A percentile compares a stretch with the other conserved stretches of the same genome.
Conservation (phyloP, 2,797 vertebrate genomes). For the Falco berigora region DNA sequence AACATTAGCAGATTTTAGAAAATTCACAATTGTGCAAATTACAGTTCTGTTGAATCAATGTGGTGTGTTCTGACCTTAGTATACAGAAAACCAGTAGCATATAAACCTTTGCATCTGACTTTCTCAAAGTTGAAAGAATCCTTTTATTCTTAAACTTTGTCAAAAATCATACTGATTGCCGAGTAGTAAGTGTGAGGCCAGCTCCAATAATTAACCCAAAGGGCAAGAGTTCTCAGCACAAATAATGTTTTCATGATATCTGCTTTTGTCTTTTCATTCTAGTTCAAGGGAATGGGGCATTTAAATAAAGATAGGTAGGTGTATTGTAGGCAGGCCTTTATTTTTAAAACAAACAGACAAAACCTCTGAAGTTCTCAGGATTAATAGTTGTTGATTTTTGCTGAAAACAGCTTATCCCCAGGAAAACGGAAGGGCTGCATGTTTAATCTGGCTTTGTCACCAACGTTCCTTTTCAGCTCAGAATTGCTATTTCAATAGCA, state of each 20-base stretch:
- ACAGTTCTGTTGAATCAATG: not conserved
- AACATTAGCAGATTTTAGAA: not conserved
- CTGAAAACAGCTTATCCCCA: not conserved
- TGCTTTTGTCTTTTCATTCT: not conserved
- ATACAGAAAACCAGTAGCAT: not conserved
- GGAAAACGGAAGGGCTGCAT: not conserved
- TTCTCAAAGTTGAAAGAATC: not conserved
- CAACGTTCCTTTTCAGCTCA: not conserved
- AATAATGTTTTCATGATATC: not conserved
- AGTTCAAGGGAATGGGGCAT: not conserved
- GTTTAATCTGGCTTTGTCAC: not conserved
- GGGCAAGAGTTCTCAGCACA: not conserved
- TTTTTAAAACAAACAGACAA: not conserved
- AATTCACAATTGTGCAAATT: not conserved
- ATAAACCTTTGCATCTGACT: not conserved
- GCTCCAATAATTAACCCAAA: not conserved
- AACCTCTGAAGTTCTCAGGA: not conserved
- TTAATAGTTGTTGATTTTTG: not conserved
- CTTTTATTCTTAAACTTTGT: not conserved
- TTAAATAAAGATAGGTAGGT: not conserved
- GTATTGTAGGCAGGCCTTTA: not conserved
- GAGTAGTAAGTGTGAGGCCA: rapidly evolving
- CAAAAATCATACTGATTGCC: not conserved
- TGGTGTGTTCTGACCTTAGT: not conserved
- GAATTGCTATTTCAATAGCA: not conserved